Evolutionary conservation across 2,888 invertebrate species (phyloP), one percentile per base, ranked within the genome.

Genomic region (Cheilosia scutellata): DNA sequence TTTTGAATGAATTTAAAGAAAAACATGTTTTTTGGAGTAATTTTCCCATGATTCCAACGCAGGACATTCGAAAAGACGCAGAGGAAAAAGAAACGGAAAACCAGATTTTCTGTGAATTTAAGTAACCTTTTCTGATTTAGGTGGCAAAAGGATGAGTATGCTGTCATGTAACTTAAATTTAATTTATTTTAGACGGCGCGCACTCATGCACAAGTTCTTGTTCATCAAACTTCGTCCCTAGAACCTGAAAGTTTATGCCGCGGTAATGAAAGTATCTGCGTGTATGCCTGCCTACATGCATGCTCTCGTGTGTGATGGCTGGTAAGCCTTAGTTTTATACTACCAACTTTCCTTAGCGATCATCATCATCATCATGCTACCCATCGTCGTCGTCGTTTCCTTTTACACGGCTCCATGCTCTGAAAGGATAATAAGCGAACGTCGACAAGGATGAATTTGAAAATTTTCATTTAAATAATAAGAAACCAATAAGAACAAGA

Each of bases 381-480:
- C 37, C 20, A 37, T 29, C 42, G 60, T 53, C 42, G 7, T 63
- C 2, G 37, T 60, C 20, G 27, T 42, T 37, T 31, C 44, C 44
- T 57, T 55, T 72, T 65, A 53, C 65, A 63, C 55, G 40, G n/a
- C 3, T 47, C 58, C 37, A 16, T 40, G 16, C 51, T 62, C 29
- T 53, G 62, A 13, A 62, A 42, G 31, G 40, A 72, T 72, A 53
- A 62, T 62, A 40, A 53, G 42, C 31, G 31, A 49, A 60, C 40
- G 44, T 44, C 13, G 40, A 44, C 7, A 16, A 47, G 33, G 20
- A n/a, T 44, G 27, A 53, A 33, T 66, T 57, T 55, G 75, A 57
- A 57, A 68, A 68, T 75, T 40, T 77, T 65, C 70, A 77, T 82
- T 82, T 77, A 58, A 77, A 70, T 71, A 82, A 68, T 57, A 70